Conservation (phyloP, 1,140 invertebrate species). For the Apocrypta bakeri region DNA sequence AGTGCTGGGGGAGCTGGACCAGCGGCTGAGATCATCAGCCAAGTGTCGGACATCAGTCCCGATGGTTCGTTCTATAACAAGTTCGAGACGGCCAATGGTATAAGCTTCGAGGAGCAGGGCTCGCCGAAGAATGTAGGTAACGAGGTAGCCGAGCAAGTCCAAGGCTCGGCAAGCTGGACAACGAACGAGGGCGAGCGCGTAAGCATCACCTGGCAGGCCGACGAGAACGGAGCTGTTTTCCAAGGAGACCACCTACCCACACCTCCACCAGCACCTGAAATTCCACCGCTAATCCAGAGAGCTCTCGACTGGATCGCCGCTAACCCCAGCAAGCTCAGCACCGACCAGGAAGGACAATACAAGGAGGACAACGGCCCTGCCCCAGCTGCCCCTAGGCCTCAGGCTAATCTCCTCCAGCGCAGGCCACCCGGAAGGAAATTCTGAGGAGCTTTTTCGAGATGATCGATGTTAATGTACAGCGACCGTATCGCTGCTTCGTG, state of each 20-base stretch:
- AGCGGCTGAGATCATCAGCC: conserved; percentile 51
- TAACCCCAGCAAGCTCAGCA: conserved; percentile 61
- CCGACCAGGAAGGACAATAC: conserved; percentile 55
- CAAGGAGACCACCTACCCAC: conserved; percentile 72
- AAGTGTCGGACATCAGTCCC: conserved; percentile 58
- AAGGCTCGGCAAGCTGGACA: conserved; percentile 71
- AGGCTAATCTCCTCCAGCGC: not conserved
- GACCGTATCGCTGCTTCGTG: no score
- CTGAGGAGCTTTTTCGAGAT: not conserved
- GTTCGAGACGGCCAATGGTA: conserved; percentile 71
- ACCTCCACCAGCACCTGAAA: conserved; percentile 55
- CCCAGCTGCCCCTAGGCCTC: not conserved
- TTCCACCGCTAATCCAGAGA: conserved; percentile 69
- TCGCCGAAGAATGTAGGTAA: conserved; percentile 70
- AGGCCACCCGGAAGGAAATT: not conserved
- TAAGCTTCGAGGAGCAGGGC: conserved; percentile 62
- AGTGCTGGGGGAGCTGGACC: conserved; percentile 42
- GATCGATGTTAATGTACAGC: no score
- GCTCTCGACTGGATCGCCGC: conserved; percentile 66
- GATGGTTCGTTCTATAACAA: conserved; percentile 64
- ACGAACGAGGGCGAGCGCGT: conserved; percentile 73
- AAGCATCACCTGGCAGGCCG: conserved; percentile 74
- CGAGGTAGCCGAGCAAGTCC: conserved; percentile 62
- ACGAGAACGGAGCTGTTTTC: conserved; percentile 75
- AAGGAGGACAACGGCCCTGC: not conserved